Base-by-base conservation (phyloP, 2,888 invertebrate species). In the Palloptera scutellata region DNA sequence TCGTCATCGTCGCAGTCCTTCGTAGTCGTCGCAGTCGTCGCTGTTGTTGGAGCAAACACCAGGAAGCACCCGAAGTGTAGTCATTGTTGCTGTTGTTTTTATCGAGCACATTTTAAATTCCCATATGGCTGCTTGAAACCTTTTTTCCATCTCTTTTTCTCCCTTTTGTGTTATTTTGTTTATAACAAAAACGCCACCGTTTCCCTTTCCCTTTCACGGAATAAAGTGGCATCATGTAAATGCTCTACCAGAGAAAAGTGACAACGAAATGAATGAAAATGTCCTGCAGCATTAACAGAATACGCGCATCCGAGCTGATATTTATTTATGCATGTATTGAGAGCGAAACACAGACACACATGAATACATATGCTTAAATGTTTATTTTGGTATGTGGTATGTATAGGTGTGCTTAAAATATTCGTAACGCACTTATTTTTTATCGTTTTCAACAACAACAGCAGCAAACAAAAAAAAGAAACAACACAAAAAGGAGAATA, bases 1-100 rank as follows among this genome's bases (percentile, higher is more conserved):
- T 61, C 54, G 66, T 54, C 68, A 61, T 64, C 51, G 71, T 48
- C 64, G 64, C 12, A 9, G 63, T 30, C 2, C 51, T 11, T 40
- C 41, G 0, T 45, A 20, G 40, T 41, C 11, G 11, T 17, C 15
- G 51, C 19, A 64, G 71, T 72, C 78, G 72, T 74, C 78, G 66
- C 75, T 73, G 70, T 73, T 77, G 77, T 73, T 74, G 75, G 57
- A 30, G 30, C 30, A 30, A 30, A 30, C 6, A 30, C 30, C 30
- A 30, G 6, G 30, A 2, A 30, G 30, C 30, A 30, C 30, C 30
- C 30, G 30, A 30, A 30, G 69, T 73, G 76, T 77, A 77, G 76
- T 73, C 77, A 78, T 77, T 78, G 78, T 77, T 76, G 77, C 76
- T 78, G 78, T 77, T 78, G 76, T 78, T 77, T 78, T 78, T 72